phyloP scores from a whole-genome alignment of 2,888 invertebrate species.

The Mamestra brassicae region DNA sequence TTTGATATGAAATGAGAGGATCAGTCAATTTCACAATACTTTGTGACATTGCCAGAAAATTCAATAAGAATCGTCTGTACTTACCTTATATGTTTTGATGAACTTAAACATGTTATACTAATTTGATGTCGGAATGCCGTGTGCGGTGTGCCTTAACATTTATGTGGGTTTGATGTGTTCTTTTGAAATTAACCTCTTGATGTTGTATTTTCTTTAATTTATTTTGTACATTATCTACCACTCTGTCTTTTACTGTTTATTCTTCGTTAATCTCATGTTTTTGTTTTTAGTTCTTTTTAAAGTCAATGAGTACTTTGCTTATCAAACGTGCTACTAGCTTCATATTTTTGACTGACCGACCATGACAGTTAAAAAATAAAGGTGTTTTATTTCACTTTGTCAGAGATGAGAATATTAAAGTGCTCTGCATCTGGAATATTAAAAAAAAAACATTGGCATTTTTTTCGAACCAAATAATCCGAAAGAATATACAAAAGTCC shows the following conservation, averaged over 20 bases:
- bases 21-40: conserved; percentile 7
- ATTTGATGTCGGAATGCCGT: conserved; percentile 69
- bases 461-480: not conserved
- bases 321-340: too few species aligned
- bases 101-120: conserved; percentile 67
- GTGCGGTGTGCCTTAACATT: conserved; percentile 47
- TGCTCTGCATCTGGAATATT: not conserved
- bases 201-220: conserved; percentile 37
- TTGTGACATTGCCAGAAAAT: conserved; percentile 9
- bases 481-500: conserved; percentile 27
- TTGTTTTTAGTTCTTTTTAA: not conserved
- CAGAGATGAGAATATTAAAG: not conserved
- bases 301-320: not conserved
- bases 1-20: not conserved
- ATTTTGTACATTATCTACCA: not conserved
- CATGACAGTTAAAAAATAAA: too few species aligned
- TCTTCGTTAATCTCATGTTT: not conserved
- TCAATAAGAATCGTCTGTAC: conserved; percentile 3
- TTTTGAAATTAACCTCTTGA: conserved; percentile 53
- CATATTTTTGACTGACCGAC: too few species aligned
- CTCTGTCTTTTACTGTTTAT: not conserved
- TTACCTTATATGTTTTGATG: conserved; percentile 12
- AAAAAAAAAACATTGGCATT: not conserved
- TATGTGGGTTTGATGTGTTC: conserved; percentile 54
- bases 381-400: not conserved